Evolutionary conservation across 92 coral and sea anemone species (phyloP), one percentile per base, ranked within the genome.

Genomic region (Siderastrea radians): DNA sequence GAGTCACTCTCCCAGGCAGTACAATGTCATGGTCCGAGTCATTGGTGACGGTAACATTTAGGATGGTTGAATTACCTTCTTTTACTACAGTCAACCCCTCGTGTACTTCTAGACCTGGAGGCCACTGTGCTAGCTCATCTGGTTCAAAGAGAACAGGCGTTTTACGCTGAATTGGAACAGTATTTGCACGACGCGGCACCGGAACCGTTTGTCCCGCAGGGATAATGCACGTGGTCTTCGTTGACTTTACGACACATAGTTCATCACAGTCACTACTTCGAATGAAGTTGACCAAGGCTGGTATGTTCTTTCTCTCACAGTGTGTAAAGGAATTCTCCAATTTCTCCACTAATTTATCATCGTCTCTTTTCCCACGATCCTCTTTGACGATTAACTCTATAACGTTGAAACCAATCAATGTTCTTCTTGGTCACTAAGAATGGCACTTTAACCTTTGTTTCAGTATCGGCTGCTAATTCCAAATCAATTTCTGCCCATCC

Each of bases 371-470:
- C 8, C 67, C 73, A 4, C 26, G 61, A 59, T 51, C 62, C 55
- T 88, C 81, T 68, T 91, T 77, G 50, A 89, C 80, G 66, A 94
- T 88, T 55, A 78, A 46, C 79, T 94, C 90, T 78, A 89, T 94
- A 9, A 94, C 95, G 76, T 92, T 94, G 75, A 76, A 94, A 19
- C 95, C 97, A 79, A 92, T 89, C 38, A 90, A 94, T 76, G 53
- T 82, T 74, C 85, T 94, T 93, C 55, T 65, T 88, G 1, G 92
- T 94, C 47, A 92, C 92, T 59, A 89, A 83, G 64, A 94, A 89
- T n/a, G n/a, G n/a, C n/a, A n/a, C n/a, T n/a, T n/a, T n/a, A n/a
- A n/a, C n/a, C n/a, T n/a, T n/a, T n/a, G n/a, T n/a, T n/a, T n/a
- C n/a, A n/a, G n/a, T n/a, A n/a, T n/a, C n/a, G n/a, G n/a, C n/a